phyloP scores from a whole-genome alignment of 2,888 invertebrate genomes.

The Sphecodes monilicornis region DNA sequence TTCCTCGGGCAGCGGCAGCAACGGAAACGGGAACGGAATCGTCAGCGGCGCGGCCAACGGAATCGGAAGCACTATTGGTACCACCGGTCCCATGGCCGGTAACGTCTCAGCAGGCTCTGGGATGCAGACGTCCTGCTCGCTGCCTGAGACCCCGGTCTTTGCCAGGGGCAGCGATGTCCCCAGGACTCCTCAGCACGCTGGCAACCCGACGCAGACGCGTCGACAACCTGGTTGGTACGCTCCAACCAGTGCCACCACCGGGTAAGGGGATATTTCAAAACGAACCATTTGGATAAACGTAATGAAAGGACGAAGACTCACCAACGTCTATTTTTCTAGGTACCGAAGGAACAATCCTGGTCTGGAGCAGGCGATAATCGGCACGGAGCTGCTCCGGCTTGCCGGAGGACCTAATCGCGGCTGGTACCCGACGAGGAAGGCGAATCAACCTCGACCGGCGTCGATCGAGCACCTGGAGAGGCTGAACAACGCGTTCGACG shows the following conservation, averaged over 20 bases:
- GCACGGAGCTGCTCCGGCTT: slow-evolving; percentile 92
- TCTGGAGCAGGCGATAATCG: slow-evolving; percentile 87
- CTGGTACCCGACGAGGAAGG: slow-evolving; percentile 91
- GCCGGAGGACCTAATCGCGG: slow-evolving; percentile 93
- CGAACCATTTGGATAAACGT: background rate
- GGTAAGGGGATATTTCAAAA: slow-evolving; percentile 68
- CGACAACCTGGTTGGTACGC: slow-evolving; percentile 83
- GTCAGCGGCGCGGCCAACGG: slow-evolving; percentile 87
- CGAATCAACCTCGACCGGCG: slow-evolving; percentile 90
- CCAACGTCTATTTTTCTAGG: slow-evolving; percentile 59
- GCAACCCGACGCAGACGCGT: slow-evolving; percentile 79
- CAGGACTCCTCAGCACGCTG: slow-evolving; percentile 90
- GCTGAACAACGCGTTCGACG: slow-evolving; percentile 85
- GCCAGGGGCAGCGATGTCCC: slow-evolving; percentile 93
- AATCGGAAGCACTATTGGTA: slow-evolving; percentile 91
- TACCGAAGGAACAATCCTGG: slow-evolving; percentile 84
- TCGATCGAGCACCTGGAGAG: slow-evolving; percentile 95
- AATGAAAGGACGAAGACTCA: background rate
- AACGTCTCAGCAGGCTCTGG: slow-evolving; percentile 84
- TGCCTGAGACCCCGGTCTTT: slow-evolving; percentile 96
- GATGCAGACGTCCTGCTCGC: slow-evolving; percentile 93
- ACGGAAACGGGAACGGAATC: slow-evolving; percentile 88
- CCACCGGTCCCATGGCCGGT: slow-evolving; percentile 92
- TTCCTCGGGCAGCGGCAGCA: slow-evolving; percentile 93
- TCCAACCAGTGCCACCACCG: slow-evolving; percentile 82